A percentile compares a stretch with the other conserved stretches of the same genome.
Conservation (phyloP, 2,888 invertebrate genomes). For the Pyrocoelia pectoralis region DNA sequence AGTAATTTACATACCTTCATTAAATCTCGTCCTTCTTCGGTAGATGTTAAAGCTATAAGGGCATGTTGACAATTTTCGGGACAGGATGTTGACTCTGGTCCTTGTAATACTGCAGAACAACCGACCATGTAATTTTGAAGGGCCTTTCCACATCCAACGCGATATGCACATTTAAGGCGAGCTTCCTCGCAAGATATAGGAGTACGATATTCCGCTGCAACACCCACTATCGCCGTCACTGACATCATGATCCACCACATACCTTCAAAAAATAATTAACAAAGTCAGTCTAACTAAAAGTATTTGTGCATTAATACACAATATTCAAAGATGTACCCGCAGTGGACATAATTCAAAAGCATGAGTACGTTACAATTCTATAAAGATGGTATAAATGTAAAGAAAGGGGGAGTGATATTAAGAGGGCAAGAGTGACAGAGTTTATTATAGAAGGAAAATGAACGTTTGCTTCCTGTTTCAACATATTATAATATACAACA, state of each 20-base stretch:
- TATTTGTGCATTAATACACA: too few species aligned
- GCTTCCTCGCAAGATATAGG: conserved; percentile 69
- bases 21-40: conserved; percentile 79
- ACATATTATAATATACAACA: too few species aligned
- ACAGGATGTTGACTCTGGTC: conserved; percentile 63
- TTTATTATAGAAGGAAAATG: too few species aligned
- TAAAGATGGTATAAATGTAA: too few species aligned
- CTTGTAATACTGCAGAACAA: conserved; percentile 74
- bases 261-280: conserved; percentile 43
- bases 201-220: conserved; percentile 36
- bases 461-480: too few species aligned
- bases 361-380: too few species aligned
- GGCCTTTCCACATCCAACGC: conserved; percentile 79
- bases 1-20: conserved; percentile 70
- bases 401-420: too few species aligned
- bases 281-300: background rate
- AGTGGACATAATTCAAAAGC: too few species aligned
- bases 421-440: too few species aligned
- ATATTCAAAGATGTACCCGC: too few species aligned
- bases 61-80: conserved; percentile 79
- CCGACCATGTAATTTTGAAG: conserved; percentile 78
- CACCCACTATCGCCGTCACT: conserved; percentile 53
- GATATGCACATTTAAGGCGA: conserved; percentile 75
- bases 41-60: conserved; percentile 79
- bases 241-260: conserved; percentile 59